These are phyloP conservation scores for Quadroppia sp. DNA, from an alignment of 2,888 invertebrate species.

Conservation along the genomic window DNA sequence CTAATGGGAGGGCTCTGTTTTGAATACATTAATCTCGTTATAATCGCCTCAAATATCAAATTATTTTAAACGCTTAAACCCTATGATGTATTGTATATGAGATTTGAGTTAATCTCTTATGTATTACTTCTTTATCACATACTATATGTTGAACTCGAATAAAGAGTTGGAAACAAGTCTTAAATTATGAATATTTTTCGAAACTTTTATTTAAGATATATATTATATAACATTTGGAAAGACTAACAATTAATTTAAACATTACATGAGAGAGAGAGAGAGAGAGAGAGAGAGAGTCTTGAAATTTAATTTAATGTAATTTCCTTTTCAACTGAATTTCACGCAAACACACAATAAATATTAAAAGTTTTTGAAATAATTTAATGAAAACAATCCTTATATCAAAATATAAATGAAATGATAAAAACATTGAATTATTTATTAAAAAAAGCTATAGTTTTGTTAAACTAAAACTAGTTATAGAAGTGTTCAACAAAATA, in stretches of 20 bases:
- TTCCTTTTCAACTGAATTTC: constrained; percentile 13
- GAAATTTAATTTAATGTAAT: background rate
- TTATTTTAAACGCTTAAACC: constrained; percentile 15
- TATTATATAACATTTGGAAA: background rate
- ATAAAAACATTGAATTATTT: no score
- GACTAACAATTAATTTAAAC: background rate
- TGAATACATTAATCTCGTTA: constrained; percentile 21
- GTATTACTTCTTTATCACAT: constrained; percentile 4
- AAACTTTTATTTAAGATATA: background rate
- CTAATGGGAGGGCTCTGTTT: constrained; percentile 28
- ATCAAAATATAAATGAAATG: no score
- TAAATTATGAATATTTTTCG: no score
- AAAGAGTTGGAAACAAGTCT: no score
- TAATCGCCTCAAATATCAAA: constrained; percentile 26
- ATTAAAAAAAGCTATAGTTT: no score
- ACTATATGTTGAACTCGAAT: background rate
- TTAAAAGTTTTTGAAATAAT: background rate
- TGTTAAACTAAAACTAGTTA: background rate
- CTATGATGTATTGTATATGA: constrained; percentile 11
- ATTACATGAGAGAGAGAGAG: background rate
- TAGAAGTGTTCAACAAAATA: background rate
- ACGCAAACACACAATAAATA: constrained; percentile 25
- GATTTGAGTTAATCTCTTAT: constrained; percentile 2
- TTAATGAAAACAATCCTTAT: no score
- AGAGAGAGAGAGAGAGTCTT: background rate